phyloP scores from a whole-genome alignment of 2,797 vertebrate genomes.

The Natrix natrix region DNA sequence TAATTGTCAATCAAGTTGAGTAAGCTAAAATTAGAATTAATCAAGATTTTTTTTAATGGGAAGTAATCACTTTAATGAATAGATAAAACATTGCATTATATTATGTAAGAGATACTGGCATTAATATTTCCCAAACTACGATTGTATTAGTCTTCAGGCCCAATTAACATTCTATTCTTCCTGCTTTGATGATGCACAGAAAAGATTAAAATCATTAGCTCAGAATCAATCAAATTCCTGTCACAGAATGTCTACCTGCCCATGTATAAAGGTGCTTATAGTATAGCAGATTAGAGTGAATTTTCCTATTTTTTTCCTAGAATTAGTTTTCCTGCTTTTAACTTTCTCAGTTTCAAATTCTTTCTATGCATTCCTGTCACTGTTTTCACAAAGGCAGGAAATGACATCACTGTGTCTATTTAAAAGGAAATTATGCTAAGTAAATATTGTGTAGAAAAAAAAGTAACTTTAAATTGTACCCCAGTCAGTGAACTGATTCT shows the following conservation, averaged over 20 bases:
- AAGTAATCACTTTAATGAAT: neutral
- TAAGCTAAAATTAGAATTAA: neutral
- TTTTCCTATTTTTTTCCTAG: neutral
- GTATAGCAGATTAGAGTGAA: neutral
- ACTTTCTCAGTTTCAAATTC: neutral
- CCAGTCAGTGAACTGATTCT: conserved; percentile 8
- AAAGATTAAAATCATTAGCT: neutral
- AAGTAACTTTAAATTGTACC: conserved; percentile 23
- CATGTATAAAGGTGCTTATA: neutral
- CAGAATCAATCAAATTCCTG: neutral
- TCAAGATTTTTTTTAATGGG: neutral
- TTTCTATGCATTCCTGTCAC: neutral
- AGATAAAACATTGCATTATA: neutral
- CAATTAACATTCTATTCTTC: neutral
- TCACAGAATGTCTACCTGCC: neutral
- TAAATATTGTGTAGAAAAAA: conserved; percentile 15
- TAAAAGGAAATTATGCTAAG: conserved; percentile 20
- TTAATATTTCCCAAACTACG: neutral
- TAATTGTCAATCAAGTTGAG: neutral
- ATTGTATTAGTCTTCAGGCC: neutral
- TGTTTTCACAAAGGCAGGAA: neutral
- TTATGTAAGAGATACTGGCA: neutral
- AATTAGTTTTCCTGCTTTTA: neutral
- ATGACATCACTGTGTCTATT: neutral
- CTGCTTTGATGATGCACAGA: neutral